These are phyloP conservation scores for Petroica traversi DNA, from an alignment of 2,113 vertebrate species.

Conservation along the genomic window DNA sequence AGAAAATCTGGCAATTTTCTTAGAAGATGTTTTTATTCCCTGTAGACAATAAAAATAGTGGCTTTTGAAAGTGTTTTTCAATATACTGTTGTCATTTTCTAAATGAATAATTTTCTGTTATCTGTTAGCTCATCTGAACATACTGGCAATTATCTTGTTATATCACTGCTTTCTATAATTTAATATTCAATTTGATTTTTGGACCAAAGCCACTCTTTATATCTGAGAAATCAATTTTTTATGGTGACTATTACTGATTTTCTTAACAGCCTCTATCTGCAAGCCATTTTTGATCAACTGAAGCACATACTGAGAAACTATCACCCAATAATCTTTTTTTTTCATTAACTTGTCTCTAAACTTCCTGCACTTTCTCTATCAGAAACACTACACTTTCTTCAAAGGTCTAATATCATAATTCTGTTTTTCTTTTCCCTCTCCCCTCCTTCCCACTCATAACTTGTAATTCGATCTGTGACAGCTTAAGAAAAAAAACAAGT, in stretches of 20 bases:
- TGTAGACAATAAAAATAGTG: background rate
- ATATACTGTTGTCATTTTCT: background rate
- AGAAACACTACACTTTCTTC: background rate
- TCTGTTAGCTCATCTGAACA: background rate
- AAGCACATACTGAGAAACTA: background rate
- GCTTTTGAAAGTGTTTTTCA: background rate
- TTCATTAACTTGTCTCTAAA: background rate
- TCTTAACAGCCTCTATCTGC: background rate
- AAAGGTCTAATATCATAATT: background rate
- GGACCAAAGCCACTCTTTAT: background rate
- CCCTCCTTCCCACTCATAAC: background rate
- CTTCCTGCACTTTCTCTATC: background rate
- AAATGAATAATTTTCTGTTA: background rate
- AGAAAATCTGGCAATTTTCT: background rate
- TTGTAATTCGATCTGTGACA: constrained; percentile 26
- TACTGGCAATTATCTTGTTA: background rate
- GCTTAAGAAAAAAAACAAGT: background rate
- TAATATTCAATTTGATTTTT: constrained; percentile 33
- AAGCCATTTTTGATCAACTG: background rate
- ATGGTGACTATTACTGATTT: background rate
- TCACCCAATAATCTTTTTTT: background rate
- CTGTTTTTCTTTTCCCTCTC: background rate
- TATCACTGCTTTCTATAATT: constrained; percentile 20
- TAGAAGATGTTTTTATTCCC: background rate
- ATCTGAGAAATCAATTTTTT: constrained; percentile 5